phyloP scores from a whole-genome alignment of 2,797 vertebrate species.

The Trematomus bernacchii region DNA sequence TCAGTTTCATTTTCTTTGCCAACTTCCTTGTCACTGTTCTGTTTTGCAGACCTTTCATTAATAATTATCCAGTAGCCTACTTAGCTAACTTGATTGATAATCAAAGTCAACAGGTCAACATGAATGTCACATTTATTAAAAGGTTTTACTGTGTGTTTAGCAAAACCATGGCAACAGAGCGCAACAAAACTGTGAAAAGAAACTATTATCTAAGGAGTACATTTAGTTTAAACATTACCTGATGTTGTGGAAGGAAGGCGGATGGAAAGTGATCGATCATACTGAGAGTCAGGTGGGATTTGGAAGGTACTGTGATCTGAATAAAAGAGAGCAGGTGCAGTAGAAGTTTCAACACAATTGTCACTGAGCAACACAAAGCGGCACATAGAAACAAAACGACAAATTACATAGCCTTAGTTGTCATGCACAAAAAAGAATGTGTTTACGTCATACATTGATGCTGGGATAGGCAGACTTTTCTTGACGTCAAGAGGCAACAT shows the following conservation, averaged over 20 bases:
- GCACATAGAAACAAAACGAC: not conserved
- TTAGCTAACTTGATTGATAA: not conserved
- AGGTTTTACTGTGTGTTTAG: not conserved
- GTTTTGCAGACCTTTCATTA: not conserved
- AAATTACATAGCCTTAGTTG: not conserved
- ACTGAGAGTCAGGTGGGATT: slow-evolving; percentile 26
- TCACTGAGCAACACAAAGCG: slow-evolving; percentile 56
- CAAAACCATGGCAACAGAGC: not conserved
- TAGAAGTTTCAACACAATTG: slow-evolving; percentile 34
- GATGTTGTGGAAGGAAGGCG: slow-evolving; percentile 45
- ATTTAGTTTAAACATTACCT: slow-evolving; percentile 59
- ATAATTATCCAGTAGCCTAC: slow-evolving; percentile 45
- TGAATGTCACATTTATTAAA: not conserved
- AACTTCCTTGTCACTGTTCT: slow-evolving; percentile 40
- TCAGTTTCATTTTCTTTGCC: not conserved
- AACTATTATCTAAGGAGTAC: not conserved
- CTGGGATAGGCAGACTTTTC: too few species aligned
- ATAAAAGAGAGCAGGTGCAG: not conserved
- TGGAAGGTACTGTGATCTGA: slow-evolving; percentile 66
- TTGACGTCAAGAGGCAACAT: too few species aligned
- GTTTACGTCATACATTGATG: too few species aligned
- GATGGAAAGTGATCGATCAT: slow-evolving; percentile 17
- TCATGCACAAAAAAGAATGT: not conserved
- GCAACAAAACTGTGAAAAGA: not conserved
- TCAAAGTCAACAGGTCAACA: not conserved